phyloP scores from a whole-genome alignment of 2,888 invertebrate species.

The Oscheius sp. region DNA sequence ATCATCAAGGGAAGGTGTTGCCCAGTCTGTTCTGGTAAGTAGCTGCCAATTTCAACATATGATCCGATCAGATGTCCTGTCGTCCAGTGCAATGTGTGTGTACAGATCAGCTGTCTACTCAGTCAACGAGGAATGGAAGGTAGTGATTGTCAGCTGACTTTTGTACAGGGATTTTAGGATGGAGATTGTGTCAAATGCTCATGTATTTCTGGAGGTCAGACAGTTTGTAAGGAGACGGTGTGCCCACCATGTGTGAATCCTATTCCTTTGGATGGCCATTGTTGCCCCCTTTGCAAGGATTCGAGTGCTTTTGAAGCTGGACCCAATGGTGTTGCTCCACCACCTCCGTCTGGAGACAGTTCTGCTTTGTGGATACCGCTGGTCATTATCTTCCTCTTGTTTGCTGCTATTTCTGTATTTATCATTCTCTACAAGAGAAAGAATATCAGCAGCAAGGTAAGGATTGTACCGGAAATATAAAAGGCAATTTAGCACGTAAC shows the following conservation, averaged over 20 bases:
- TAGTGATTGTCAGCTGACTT: constrained; percentile 8
- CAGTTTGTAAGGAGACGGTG: constrained; percentile 66
- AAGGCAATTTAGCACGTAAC: constrained; percentile 3
- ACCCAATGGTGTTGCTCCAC: neutral
- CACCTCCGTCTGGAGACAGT: constrained; percentile 13
- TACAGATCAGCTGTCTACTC: constrained; percentile 62
- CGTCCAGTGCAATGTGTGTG: constrained; percentile 61
- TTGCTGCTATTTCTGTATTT: constrained; percentile 45
- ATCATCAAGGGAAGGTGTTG: constrained; percentile 77
- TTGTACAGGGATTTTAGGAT: constrained; percentile 32
- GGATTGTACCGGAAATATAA: neutral
- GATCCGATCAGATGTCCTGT: constrained; percentile 53
- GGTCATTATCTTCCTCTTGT: neutral
- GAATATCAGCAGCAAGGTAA: constrained; percentile 49
- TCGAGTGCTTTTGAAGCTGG: constrained; percentile 15
- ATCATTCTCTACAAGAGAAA: constrained; percentile 61
- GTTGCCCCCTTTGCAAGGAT: constrained; percentile 76
- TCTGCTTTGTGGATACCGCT: constrained; percentile 30
- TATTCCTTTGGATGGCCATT: constrained; percentile 76
- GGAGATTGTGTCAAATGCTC: constrained; percentile 63
- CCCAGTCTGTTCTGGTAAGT: constrained; percentile 76
- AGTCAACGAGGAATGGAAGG: constrained; percentile 67
- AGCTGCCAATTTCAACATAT: neutral
- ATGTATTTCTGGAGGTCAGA: constrained; percentile 64
- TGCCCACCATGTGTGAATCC: constrained; percentile 64